Percentiles rank a stretch among this genome's conserved stretches.
Evolutionary conservation across 2,888 invertebrate genomes (phyloP).

Genomic region (Mythimna pallens): DNA sequence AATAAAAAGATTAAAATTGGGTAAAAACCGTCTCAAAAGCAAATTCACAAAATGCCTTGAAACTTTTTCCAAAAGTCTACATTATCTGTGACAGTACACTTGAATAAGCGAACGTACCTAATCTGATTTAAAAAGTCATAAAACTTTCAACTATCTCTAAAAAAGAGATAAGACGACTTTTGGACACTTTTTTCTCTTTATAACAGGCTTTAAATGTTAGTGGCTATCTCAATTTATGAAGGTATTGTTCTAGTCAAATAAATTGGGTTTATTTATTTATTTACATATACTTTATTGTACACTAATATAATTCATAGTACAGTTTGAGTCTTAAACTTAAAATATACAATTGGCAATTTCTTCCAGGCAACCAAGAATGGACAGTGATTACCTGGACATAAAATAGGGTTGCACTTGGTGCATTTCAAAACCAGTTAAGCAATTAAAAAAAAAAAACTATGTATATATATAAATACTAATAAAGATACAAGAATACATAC

Average conservation of each 20-base stretch:
- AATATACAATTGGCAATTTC: no score
- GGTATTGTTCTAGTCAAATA: not conserved
- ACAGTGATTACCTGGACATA: no score
- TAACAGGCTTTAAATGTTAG: slow-evolving; percentile 12
- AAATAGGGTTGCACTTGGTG: no score
- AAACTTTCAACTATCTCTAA: slow-evolving; percentile 55
- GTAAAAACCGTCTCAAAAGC: not conserved
- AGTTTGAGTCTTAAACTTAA: no score
- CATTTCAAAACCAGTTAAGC: no score
- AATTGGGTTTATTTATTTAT: not conserved
- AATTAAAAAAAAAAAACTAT: no score
- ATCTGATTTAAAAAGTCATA: slow-evolving; percentile 56
- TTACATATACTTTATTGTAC: no score
- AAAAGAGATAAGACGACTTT: slow-evolving; percentile 50
- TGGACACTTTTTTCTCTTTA: slow-evolving; percentile 32
- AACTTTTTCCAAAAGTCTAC: slow-evolving; percentile 9
- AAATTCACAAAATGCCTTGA: not conserved
- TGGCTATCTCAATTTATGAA: not conserved
- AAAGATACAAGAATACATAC: no score
- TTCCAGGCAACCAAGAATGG: no score
- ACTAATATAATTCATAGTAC: no score
- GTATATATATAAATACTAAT: no score
- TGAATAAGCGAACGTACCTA: slow-evolving; percentile 31
- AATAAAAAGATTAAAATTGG: not conserved
- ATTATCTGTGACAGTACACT: slow-evolving; percentile 38